A percentile compares a stretch with the other conserved stretches of the same genome.
Conservation (phyloP, 53 echinoderm and acorn worm species). For the Arbacia lixula region DNA sequence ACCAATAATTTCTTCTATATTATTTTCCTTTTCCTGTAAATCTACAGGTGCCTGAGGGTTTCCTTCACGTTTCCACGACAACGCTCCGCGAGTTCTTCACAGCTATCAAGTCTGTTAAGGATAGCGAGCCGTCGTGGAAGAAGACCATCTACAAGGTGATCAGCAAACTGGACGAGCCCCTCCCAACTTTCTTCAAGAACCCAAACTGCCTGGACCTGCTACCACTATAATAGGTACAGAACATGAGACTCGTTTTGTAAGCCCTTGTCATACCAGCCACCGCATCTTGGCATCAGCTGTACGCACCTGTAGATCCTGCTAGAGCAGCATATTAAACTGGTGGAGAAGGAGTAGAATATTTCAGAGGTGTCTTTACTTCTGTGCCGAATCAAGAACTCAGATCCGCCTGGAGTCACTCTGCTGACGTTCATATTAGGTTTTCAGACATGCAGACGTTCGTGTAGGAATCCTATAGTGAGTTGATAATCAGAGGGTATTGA, state of each 20-base stretch:
- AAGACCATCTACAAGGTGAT: conserved; percentile 99
- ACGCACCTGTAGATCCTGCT: too few relatives aligned
- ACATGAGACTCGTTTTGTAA: too few relatives aligned
- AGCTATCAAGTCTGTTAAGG: conserved; percentile 80
- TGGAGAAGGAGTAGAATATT: too few relatives aligned
- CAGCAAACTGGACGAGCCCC: conserved; percentile 92
- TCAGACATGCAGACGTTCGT: too few relatives aligned
- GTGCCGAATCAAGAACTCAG: too few relatives aligned
- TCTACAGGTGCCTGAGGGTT: conserved; percentile 85
- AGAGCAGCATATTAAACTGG: too few relatives aligned
- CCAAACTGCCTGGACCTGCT: conserved; percentile 87
- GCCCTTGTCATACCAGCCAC: neutral
- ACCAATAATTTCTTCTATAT: neutral
- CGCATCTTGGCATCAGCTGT: neutral
- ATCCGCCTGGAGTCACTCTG: too few relatives aligned
- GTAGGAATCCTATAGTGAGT: too few relatives aligned
- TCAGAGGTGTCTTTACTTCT: too few relatives aligned
- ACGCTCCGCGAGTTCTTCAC: conserved; percentile 94
- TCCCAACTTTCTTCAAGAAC: conserved; percentile 93
- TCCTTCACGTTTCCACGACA: conserved; percentile 79
- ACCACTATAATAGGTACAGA: conserved; percentile 52
- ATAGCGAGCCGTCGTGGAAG: conserved; percentile 95
- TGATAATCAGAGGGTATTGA: too few relatives aligned
- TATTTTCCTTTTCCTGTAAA: conserved; percentile 19
- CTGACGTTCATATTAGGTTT: too few relatives aligned